A percentile compares a stretch with the other conserved stretches of the same genome.
Evolutionary conservation across 1,140 invertebrate species (phyloP).

Genomic region (Eriocheir sinensis): DNA sequence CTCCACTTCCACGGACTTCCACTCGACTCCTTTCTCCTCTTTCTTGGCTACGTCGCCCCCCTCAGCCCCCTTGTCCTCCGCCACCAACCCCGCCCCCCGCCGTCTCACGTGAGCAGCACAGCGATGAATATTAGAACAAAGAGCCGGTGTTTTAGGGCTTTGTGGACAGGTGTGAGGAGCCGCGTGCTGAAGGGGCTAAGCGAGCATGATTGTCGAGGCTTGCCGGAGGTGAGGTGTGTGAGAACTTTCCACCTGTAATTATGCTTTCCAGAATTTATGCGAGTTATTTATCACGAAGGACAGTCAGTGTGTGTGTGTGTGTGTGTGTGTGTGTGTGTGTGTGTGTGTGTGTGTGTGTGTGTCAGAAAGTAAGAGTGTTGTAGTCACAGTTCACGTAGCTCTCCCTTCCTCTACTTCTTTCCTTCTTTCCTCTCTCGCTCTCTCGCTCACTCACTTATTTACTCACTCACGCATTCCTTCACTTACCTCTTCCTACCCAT

Average conservation of each 20-base stretch:
- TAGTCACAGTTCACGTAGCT: no score
- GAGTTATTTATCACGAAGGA: conserved; percentile 14
- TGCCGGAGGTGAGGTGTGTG: not conserved
- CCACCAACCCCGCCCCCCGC: no score
- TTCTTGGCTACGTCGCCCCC: no score
- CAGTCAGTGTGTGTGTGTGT: not conserved
- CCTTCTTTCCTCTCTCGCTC: not conserved
- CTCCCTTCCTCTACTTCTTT: not conserved
- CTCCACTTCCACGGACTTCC: no score
- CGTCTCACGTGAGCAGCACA: not conserved
- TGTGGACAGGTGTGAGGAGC: not conserved
- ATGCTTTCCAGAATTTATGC: not conserved
- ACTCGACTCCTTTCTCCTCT: not conserved
- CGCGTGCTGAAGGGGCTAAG: not conserved
- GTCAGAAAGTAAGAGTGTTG: no score
- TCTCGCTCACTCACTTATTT: not conserved
- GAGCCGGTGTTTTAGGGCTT: not conserved
- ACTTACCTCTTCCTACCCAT: not conserved
- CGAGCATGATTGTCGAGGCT: not conserved
- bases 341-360: no score
- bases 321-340: not conserved
- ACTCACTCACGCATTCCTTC: not conserved
- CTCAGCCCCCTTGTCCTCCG: no score
- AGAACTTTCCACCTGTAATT: not conserved
- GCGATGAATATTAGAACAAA: not conserved